phyloP scores from a whole-genome alignment of 2,113 vertebrate species.

The Cromileptes altivelis region DNA sequence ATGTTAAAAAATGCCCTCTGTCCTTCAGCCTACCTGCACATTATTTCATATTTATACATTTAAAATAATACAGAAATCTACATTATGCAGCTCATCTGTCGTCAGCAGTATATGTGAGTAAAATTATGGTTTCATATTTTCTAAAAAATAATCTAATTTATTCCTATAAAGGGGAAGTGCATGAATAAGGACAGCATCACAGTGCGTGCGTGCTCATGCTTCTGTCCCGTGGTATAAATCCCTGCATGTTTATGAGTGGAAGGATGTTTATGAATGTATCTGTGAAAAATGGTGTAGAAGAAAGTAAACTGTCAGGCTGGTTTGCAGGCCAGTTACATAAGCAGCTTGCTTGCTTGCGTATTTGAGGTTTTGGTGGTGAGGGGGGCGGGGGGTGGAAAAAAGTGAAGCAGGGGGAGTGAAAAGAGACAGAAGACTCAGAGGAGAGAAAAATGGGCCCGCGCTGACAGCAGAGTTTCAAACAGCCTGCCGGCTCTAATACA shows the following conservation, averaged over 20 bases:
- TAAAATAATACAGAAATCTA: background rate
- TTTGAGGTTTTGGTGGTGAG: constrained; percentile 64
- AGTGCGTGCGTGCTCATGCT: background rate
- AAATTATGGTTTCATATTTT: background rate
- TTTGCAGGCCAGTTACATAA: constrained; percentile 70
- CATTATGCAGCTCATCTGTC: background rate
- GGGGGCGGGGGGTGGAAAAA: constrained; percentile 3
- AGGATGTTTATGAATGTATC: constrained; percentile 44
- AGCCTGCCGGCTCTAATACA: constrained; percentile 46
- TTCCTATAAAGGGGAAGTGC: background rate
- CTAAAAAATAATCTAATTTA: background rate
- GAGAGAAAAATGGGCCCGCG: constrained; percentile 28
- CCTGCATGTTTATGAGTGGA: constrained; percentile 32
- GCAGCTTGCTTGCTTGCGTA: constrained; percentile 61
- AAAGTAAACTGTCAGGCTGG: constrained; percentile 53
- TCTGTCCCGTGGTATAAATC: constrained; percentile 22
- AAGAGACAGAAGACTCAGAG: constrained; percentile 27
- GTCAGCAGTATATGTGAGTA: background rate
- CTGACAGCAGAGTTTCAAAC: constrained; percentile 58
- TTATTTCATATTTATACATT: background rate
- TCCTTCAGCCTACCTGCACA: background rate
- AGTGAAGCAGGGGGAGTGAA: constrained; percentile 28
- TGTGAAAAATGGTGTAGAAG: constrained; percentile 43
- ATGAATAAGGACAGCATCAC: background rate
- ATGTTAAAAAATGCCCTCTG: too few species aligned